Percentiles rank a stretch among this genome's conserved stretches.
Evolutionary conservation across 2,888 invertebrate species (phyloP).

Genomic region (Drosophila testacea): DNA sequence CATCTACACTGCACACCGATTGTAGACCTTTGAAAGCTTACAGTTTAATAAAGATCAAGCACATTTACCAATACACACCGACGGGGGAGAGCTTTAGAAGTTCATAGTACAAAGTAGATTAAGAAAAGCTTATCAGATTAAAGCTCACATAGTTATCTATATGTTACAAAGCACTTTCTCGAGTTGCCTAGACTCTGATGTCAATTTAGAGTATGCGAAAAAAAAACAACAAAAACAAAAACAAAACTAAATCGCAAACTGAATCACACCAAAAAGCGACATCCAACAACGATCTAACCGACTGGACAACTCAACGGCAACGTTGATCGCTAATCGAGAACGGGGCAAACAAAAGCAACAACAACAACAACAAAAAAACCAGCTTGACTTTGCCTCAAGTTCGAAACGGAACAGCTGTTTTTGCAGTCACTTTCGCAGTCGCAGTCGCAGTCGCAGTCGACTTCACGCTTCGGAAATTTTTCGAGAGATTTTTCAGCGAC

Average conservation of each 20-base stretch:
- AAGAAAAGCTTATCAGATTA: neutral
- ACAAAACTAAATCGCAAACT: slow-evolving; percentile 36
- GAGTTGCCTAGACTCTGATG: neutral
- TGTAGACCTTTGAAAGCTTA: too few species aligned
- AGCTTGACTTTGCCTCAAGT: slow-evolving; percentile 56
- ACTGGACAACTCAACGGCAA: slow-evolving; percentile 34
- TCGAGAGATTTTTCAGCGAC: slow-evolving; percentile 67
- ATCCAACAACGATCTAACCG: slow-evolving; percentile 35
- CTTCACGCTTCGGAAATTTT: slow-evolving; percentile 72
- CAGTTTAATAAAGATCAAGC: neutral
- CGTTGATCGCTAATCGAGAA: slow-evolving; percentile 50
- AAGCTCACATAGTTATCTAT: neutral
- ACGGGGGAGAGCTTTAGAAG: neutral
- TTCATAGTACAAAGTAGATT: neutral
- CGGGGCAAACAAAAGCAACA: slow-evolving; percentile 30
- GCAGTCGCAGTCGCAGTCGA: slow-evolving; percentile 14
- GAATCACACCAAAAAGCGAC: slow-evolving; percentile 60
- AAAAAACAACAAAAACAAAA: neutral
- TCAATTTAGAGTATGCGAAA: slow-evolving; percentile 16
- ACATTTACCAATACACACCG: neutral
- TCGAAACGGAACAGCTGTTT: slow-evolving; percentile 65
- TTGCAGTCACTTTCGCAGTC: slow-evolving; percentile 34
- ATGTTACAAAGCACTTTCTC: neutral
- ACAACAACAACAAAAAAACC: slow-evolving; percentile 36
- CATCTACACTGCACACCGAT: too few species aligned